Conservation (phyloP, 2,888 invertebrate species). For the Deroplatys truncata region DNA sequence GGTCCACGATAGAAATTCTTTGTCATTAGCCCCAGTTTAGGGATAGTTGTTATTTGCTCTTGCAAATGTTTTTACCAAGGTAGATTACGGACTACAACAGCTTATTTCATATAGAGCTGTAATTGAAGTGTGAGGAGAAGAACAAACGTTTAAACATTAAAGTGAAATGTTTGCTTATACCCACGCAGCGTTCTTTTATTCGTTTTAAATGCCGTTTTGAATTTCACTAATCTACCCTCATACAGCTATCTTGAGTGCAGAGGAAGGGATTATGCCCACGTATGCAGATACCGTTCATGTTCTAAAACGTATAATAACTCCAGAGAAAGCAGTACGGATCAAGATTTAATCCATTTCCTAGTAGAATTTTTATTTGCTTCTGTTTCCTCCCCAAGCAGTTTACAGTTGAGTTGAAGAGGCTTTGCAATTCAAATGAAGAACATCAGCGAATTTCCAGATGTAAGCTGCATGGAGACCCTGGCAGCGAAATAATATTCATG, state of each 20-base stretch:
- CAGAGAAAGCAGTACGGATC: background rate
- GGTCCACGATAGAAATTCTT: fast-evolving
- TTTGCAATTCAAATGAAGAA: background rate
- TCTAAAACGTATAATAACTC: background rate
- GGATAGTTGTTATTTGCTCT: too few relatives aligned
- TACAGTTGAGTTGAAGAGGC: background rate
- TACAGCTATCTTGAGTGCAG: background rate
- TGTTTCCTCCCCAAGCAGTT: background rate
- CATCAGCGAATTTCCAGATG: background rate
- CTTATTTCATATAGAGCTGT: too few relatives aligned
- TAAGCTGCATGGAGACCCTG: background rate
- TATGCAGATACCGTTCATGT: background rate
- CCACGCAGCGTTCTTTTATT: too few relatives aligned
- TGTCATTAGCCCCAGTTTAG: too few relatives aligned
- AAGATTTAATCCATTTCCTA: background rate
- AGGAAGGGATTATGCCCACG: background rate
- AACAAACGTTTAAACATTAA: too few relatives aligned
- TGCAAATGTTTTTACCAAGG: too few relatives aligned
- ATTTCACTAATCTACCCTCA: too few relatives aligned
- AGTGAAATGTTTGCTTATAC: too few relatives aligned
- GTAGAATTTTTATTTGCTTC: background rate
- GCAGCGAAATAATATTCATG: background rate
- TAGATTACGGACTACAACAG: too few relatives aligned
- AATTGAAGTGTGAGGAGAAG: too few relatives aligned
- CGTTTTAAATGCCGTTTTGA: too few relatives aligned